Base-by-base conservation (phyloP, 2,888 invertebrate genomes). In the Rhamphomyia laevipes region DNA sequence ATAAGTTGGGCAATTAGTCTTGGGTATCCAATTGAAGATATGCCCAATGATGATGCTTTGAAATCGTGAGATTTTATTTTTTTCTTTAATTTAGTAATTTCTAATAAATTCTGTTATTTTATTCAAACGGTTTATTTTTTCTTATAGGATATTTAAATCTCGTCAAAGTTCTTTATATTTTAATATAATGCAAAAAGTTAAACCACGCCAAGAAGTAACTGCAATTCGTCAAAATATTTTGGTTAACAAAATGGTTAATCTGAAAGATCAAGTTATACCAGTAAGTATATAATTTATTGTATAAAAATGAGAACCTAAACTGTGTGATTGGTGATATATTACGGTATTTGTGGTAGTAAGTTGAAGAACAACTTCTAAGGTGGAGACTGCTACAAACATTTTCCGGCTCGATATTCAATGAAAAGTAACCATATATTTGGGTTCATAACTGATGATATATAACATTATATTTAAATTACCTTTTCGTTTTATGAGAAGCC, bases 111-210 rank as follows among this genome's bases (percentile, higher is more conserved):
- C 3, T 21, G 21, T 21, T 21, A 21, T 21, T 4, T 21, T 4
- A 21, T 21, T 4, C 5, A 21, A 21, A 21, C 3, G 21, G 5
- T 21, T 4, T 35, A 5, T n/a, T 15, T n/a, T 45, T 33, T 31
- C 7, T 10, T 15, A 27, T 18, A 70, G 70, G 2, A 60, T 71
- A 43, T 66, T 68, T 23, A 68, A 67, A 51, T 64, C 70, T 1
- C 60, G 61, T 0, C 67, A 68, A 41, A 55, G 60, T 21, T 57
- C 62, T 21, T 50, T 67, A 0, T 64, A 70, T 52, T 56, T 57
- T 17, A 61, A 63, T 45, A 53, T 70, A 37, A 61, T 68, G 48
- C 53, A 60, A 9, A 61, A 63, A 3, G 61, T 70, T 1, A 60
- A 59, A n/a, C 62, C 71, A 0, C 61, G 60, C 1, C 62, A 67